Evolutionary conservation across 2,797 vertebrate genomes (phyloP), one percentile per base, ranked within the genome.

Genomic region (Cheracebus regulus): DNA sequence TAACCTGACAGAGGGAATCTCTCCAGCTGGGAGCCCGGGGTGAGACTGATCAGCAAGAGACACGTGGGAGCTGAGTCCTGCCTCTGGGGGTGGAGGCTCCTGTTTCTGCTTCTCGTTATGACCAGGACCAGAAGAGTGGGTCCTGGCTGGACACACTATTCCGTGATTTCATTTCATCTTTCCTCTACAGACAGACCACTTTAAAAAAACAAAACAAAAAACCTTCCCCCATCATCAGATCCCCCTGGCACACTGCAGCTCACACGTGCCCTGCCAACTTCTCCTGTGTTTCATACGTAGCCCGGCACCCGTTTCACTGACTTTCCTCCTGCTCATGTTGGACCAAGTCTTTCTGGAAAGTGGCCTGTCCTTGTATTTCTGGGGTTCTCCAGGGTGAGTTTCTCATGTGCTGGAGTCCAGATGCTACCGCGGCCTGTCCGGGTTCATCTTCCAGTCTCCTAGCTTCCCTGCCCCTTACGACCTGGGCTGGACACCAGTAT

Each of bases 1-100:
- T 98, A 95, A 98, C 97, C 97, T 97, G 97, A 64, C 83, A 33
- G 95, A 98, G 96, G 95, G 93, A 98, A 98, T 98, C 97, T 97
- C 95, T 98, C 97, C 97, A 98, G 95, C 98, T 98, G 96, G 97
- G 96, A 96, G 7, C 12, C 92, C 33, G 79, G 97, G 92, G 97
- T 97, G 46, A 97, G 95, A 94, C 95, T 94, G 90, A 57, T 50
- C 78, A 11, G 44, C 61, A 61, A 30, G 28, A 67, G 36, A 85
- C 48, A 90, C 91, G 90, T 88, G 95, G 50, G 92, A 97, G 95
- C 88, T 44, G 96, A 64, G 75, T 85, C 80, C 7, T 0, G 6
- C 83, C 75, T 82, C 52, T 10, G 3, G 28, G 86, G 97, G 96
- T 97, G 86, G 97, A 58, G 83, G 95, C 1, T 97, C 98, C 96